Evolutionary conservation across 2,888 invertebrate species (phyloP), one percentile per base, ranked within the genome.

Genomic region (Unio pictorum): DNA sequence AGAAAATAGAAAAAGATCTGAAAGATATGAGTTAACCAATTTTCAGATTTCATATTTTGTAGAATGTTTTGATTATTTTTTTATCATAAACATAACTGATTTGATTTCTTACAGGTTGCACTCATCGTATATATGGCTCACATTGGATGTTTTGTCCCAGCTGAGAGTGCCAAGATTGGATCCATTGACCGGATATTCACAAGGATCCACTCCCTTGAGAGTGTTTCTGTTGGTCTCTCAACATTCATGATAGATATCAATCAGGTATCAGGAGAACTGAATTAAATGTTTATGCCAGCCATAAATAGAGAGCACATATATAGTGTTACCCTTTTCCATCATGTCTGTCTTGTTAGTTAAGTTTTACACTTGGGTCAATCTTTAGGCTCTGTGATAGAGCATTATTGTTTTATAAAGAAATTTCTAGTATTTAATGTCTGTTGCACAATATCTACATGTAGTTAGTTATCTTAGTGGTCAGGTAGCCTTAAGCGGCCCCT

Each of bases 111-210:
- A 23, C 76, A 91, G 91, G 91, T 93, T 6, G 94, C 94, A 23
- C 87, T 96, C 67, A 93, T 96, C 79, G 93, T 94, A 3, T 96
- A 94, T 89, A 91, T 98, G 91, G 95, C 96, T 0, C 96, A 97
- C 87, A 92, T 97, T 72, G 98, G 98, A 34, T 94, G 95, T 83
- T 97, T 93, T 90, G 95, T 98, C 11, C 97, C 98, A 0, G 97
- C 96, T 0, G 92, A 93, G 71, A 88, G 89, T 0, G 95, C 95
- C 0, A 92, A 91, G 0, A 92, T 98, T 23, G 94, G 95, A 20
- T 86, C 94, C 3, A 89, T 96, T 45, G 93, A 94, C 76, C 93
- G 94, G 83, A 94, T 98, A 58, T 93, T 94, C 89, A 93, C 95
- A 0, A 92, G 95, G 69, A 93, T 96, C 74, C 94, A 94, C 78